phyloP scores from a whole-genome alignment of 1,140 invertebrate species.

The Sipha flava region DNA sequence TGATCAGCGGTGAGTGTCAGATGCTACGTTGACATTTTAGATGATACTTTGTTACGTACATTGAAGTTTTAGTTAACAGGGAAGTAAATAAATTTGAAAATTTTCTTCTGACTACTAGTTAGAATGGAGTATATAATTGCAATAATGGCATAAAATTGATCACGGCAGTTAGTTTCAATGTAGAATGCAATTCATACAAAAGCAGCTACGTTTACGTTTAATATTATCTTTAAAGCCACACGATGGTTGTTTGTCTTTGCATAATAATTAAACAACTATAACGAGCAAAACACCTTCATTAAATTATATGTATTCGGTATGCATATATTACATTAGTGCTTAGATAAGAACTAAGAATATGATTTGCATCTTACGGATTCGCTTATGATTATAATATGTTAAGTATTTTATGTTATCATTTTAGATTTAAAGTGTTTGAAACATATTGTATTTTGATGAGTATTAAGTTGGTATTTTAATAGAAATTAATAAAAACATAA shows the following conservation, averaged over 20 bases:
- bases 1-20: too few relatives aligned
- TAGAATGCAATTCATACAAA: neutral
- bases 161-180: neutral
- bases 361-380: neutral
- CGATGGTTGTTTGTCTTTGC: neutral
- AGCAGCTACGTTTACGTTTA: neutral
- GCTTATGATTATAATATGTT: too few relatives aligned
- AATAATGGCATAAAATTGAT: neutral
- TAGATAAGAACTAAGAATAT: neutral
- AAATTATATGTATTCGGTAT: neutral
- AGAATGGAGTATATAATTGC: neutral
- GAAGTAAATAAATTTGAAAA: too few relatives aligned
- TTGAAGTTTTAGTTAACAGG: too few relatives aligned
- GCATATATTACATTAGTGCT: neutral
- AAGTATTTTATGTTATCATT: too few relatives aligned
- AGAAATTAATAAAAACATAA: too few relatives aligned
- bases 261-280: neutral
- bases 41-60: too few relatives aligned
- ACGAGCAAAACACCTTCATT: neutral
- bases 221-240: neutral
- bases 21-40: too few relatives aligned
- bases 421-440: too few relatives aligned
- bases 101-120: too few relatives aligned
- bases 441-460: too few relatives aligned
- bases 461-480: too few relatives aligned